Evolutionary conservation across 1,140 invertebrate species (phyloP), one percentile per base, ranked within the genome.

Genomic region (Diabrotica undecimpunctata): DNA sequence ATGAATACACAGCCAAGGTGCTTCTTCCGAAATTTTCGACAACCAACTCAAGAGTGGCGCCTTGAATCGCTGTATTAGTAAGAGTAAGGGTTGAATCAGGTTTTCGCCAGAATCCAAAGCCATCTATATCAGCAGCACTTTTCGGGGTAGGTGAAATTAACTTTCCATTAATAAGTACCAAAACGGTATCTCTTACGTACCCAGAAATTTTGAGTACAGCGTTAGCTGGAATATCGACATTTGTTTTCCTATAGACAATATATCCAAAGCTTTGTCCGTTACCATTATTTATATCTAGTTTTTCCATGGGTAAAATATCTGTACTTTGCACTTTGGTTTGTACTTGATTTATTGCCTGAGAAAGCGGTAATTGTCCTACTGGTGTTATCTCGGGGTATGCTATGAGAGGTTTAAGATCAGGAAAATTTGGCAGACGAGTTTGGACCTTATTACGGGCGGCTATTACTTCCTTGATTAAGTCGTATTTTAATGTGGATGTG

Each of bases 221-320:
- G 39, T 70, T 65, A 13, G 66, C 54, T 37, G 70, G 56, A 25
- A 80, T 68, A 54, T 71, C 52, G 14, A 75, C 36, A 59, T 72
- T 68, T 14, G 71, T 66, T 65, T 79, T 81, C 55, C 71, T 52
- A 70, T 87, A 86, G 8, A 85, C 60, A 61, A 85, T 81, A 66
- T 84, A 87, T 0, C 86, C 86, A 73, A 83, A 86, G 61, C 80
- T 81, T 76, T 88, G 86, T 0, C 85, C 85, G 68, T 77, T 80
- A 7, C 58, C 54, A 41, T 65, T 77, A 68, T 85, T 83, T 11
- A 85, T 81, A 12, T 78, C 73, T 37, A 87, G 73, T 52, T 79
- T 72, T 73, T 88, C 86, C 86, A 88, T 88, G 14, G 79, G 68
- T 6, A 81, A 52, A 8, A 77, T 51, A 38, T 71, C 69, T 50